Conservation (phyloP, 2,113 vertebrate species). For the Cinclus mexicanus region DNA sequence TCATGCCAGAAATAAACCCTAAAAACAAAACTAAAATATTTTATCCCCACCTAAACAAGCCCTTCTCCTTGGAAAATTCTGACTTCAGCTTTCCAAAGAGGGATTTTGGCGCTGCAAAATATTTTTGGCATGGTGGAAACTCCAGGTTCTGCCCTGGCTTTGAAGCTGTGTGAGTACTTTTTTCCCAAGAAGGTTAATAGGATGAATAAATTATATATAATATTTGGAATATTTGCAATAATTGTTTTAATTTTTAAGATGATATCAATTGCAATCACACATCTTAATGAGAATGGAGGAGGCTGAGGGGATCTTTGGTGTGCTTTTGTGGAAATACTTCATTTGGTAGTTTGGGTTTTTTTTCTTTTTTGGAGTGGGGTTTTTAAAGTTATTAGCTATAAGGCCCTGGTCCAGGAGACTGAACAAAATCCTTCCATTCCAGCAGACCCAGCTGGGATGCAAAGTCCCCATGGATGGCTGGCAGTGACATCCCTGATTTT, state of each 20-base stretch:
- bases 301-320: background rate
- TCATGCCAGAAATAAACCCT: background rate
- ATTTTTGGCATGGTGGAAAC: background rate
- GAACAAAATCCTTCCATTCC: background rate
- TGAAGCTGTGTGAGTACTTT: background rate
- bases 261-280: background rate
- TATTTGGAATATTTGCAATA: background rate
- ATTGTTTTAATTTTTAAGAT: background rate
- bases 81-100: background rate
- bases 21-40: background rate
- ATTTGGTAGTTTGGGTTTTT: background rate
- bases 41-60: background rate
- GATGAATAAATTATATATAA: background rate
- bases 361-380: fast-evolving
- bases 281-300: background rate
- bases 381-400: background rate
- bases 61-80: background rate
- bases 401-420: background rate
- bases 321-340: background rate
- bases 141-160: background rate
- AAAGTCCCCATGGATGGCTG: background rate
- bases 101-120: background rate
- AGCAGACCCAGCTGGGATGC: background rate
- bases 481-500: background rate
- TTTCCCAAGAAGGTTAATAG: background rate